Evolutionary conservation across 2,113 vertebrate species (phyloP), one percentile per base, ranked within the genome.

Genomic region (Xyliphius kryptos): DNA sequence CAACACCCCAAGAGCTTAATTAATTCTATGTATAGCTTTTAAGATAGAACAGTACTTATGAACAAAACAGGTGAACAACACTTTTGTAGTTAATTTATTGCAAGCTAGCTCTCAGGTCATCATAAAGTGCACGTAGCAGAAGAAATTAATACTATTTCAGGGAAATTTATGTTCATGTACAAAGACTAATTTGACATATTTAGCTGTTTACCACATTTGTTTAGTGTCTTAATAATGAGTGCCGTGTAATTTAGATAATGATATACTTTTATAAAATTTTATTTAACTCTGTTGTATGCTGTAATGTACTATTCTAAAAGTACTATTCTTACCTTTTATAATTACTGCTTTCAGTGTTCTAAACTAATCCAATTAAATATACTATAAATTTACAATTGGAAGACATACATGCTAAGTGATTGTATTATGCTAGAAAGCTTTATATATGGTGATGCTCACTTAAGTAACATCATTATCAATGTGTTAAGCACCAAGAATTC

Each of bases 161-260:
- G 63, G 61, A 38, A 46, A 46, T 56, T 68, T 61, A 73, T 73
- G 71, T 73, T 73, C 65, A 73, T 69, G 66, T 61, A 73, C 44
- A 51, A 65, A 56, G 47, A 41, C 51, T 38, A 49, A 65, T 73
- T 73, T 68, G 50, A 53, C 57, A 53, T 68, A 68, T 68, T 68
- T 68, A 61, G 44, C 47, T 68, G 64, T 64, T 54, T 56, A 50
- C 66, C 66, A 46, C 66, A 68, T 64, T 65, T 52, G 41, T 43
- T 65, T 61, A 65, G 50, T 56, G 56, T 69, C 38, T 73, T 66
- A 51, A 61, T 68, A 68, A 51, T 63, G 37, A 43, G 37, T 13
- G 61, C 44, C 59, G 43, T 50, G 70, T 67, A 67, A 67, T 72
- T 51, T 68, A 37, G 22, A 11, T 50, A 14, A 63, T 46, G 11